Evolutionary conservation across 2,888 invertebrate genomes (phyloP), one percentile per base, ranked within the genome.

Genomic region (Hartigia nigra): DNA sequence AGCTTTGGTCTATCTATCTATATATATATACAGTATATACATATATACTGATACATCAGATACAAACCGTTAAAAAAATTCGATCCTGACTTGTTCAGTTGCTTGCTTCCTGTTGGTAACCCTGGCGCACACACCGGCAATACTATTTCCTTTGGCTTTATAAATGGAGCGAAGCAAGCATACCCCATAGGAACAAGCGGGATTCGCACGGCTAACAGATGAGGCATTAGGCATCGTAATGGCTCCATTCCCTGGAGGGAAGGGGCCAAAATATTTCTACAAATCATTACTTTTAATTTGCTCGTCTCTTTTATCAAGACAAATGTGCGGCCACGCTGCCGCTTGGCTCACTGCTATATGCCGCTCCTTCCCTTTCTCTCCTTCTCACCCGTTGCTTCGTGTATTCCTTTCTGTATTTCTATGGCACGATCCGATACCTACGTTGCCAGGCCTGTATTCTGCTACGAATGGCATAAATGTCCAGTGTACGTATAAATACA

Each of bases 281-380:
- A 90, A 91, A 91, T 91, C 91, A 91, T 91, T 91, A 91, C 91
- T 91, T 91, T 91, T 91, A 91, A 91, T 91, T 91, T 91, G 88
- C 89, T 85, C 87, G 78, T 85, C 86, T 84, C 86, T 85, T 87
- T 88, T 87, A 88, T 89, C 86, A 89, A 88, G 89, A 89, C 87
- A 87, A 88, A 89, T 88, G 88, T 83, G 83, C 76, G 35, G 74
- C n/a, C 36, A 35, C 72, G 32, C 70, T 23, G 74, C 69, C 77
- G 79, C 12, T 74, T 70, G 55, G 69, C 31, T 31, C 36, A 31
- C 55, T 31, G 74, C 39, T 72, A 31, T 11, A 32, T 9, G 31
- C 31, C 12, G 72, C 72, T 31, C 72, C 31, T 31, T 3, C 32
- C 72, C 72, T 23, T 55, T 34, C 31, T 31, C 31, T 72, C 9